Conservation (phyloP, 1,140 invertebrate genomes). For the Drosophila funebris region DNA sequence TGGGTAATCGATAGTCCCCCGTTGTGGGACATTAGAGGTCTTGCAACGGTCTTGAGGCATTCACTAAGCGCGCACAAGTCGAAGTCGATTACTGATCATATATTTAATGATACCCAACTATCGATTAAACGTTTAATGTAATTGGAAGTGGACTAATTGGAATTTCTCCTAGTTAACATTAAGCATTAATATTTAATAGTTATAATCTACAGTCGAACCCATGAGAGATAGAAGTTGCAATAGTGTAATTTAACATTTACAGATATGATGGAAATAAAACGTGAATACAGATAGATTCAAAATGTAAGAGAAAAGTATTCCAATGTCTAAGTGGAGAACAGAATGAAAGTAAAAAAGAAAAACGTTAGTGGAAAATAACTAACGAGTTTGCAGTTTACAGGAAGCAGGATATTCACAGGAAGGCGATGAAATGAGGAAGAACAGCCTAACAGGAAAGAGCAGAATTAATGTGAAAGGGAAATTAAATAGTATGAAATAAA, state of each 20-base stretch:
- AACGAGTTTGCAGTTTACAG: neutral
- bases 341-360: neutral
- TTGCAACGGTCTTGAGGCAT: neutral
- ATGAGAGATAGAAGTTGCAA: no score
- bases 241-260: no score
- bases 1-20: constrained; percentile 60
- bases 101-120: neutral
- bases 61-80: neutral
- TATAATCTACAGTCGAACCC: no score
- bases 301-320: neutral
- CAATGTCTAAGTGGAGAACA: neutral
- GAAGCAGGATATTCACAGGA: neutral
- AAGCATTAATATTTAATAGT: neutral
- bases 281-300: neutral
- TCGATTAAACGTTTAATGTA: constrained; percentile 11
- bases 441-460: neutral
- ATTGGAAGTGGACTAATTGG: constrained; percentile 17
- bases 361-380: neutral
- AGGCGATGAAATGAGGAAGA: neutral
- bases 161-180: neutral
- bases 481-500: constrained; percentile 34
- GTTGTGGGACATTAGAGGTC: neutral
- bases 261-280: neutral
- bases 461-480: constrained; percentile 34
- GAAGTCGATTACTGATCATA: neutral